Percentiles rank a stretch among this genome's conserved stretches.
Conservation (phyloP, 2,888 invertebrate genomes). For the Nebria brevicollis region DNA sequence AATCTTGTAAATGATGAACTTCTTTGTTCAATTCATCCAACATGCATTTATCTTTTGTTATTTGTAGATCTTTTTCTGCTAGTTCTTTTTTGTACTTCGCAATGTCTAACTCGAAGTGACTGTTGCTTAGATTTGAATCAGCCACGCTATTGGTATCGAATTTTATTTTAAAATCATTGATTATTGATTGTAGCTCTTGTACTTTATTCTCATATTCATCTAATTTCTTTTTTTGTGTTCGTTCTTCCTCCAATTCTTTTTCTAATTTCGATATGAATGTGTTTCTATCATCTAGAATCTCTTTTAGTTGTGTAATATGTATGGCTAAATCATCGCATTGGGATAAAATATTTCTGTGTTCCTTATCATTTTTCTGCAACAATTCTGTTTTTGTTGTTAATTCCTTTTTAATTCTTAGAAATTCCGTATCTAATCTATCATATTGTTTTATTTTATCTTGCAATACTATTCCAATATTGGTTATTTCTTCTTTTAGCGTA, state of each 20-base stretch:
- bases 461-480: slow-evolving; percentile 48
- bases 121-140: slow-evolving; percentile 51
- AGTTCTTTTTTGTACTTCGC: slow-evolving; percentile 51
- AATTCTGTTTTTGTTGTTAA: slow-evolving; percentile 37
- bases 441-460: slow-evolving; percentile 59
- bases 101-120: slow-evolving; percentile 48
- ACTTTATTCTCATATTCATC: slow-evolving; percentile 51
- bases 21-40: slow-evolving; percentile 65
- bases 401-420: slow-evolving; percentile 22
- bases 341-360: slow-evolving; percentile 20
- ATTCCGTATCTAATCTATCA: slow-evolving; percentile 55
- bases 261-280: slow-evolving; percentile 52
- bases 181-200: slow-evolving; percentile 48
- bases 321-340: slow-evolving; percentile 12
- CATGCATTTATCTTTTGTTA: slow-evolving; percentile 50
- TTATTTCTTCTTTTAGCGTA: slow-evolving; percentile 57
- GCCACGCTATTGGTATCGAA: slow-evolving; percentile 54
- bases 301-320: slow-evolving; percentile 3
- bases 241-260: slow-evolving; percentile 49
- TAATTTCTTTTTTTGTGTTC: slow-evolving; percentile 49
- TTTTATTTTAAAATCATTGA: slow-evolving; percentile 54
- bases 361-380: slow-evolving; percentile 10
- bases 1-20: slow-evolving; percentile 67
- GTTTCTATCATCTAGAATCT: slow-evolving; percentile 13
- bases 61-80: slow-evolving; percentile 52